Evolutionary conservation across 2,888 invertebrate genomes (phyloP).

Genomic region (Cantharis nigra): DNA sequence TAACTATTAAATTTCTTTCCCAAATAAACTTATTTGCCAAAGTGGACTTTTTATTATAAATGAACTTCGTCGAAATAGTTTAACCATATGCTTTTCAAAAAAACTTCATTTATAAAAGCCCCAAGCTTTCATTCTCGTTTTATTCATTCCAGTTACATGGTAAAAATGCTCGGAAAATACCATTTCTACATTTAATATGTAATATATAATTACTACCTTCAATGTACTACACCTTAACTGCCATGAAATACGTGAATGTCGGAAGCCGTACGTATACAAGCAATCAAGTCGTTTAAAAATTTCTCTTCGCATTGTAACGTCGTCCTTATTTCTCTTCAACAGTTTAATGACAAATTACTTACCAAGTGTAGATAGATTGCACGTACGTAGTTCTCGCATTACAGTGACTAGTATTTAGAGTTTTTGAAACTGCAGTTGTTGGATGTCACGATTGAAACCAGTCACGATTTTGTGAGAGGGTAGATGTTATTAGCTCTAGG

Average conservation of each 20-base stretch:
- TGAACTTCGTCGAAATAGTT: background rate
- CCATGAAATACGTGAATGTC: constrained; percentile 48
- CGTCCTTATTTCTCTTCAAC: background rate
- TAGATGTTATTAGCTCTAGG: constrained; percentile 35
- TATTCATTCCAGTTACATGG: background rate
- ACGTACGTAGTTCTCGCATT: background rate
- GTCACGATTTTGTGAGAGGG: constrained; percentile 51
- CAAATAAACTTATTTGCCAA: background rate
- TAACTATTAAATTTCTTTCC: background rate
- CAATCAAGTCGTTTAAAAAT: constrained; percentile 40
- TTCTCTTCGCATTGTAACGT: background rate
- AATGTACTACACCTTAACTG: constrained; percentile 47
- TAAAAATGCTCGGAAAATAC: background rate
- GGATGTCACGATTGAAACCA: constrained; percentile 52
- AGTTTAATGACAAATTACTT: background rate
- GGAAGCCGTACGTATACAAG: constrained; percentile 48
- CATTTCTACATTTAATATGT: background rate
- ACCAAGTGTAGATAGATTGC: background rate
- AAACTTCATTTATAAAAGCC: background rate
- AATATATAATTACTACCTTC: constrained; percentile 43
- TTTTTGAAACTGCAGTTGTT: constrained; percentile 24
- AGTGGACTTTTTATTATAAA: constrained; percentile 1
- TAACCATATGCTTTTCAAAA: background rate
- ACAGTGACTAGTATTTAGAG: background rate
- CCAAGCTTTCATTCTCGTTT: background rate